phyloP scores from a whole-genome alignment of 2,888 invertebrate species.

The Aleiodes leptofemur region DNA sequence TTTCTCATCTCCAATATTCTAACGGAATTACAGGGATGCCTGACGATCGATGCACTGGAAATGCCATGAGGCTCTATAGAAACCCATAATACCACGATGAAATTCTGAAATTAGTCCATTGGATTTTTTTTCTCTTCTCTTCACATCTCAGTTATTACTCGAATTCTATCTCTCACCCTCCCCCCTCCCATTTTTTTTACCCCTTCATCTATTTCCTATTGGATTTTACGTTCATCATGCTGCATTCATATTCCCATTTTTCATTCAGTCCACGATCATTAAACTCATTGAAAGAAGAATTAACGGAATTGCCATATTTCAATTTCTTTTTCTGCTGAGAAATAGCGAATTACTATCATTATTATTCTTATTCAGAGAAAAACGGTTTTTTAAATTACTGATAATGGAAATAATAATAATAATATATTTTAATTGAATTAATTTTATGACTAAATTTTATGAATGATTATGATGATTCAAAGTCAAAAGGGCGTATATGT shows the following conservation, averaged over 20 bases:
- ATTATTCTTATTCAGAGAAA: too few relatives aligned
- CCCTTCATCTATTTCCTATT: conserved; percentile 5
- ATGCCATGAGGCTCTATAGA: background rate
- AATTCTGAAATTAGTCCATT: conserved; percentile 12
- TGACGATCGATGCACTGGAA: background rate
- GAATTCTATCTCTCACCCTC: background rate
- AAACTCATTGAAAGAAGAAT: too few relatives aligned
- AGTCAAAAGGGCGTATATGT: too few relatives aligned
- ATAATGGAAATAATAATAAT: too few relatives aligned
- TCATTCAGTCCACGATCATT: too few relatives aligned
- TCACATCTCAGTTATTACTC: background rate
- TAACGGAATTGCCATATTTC: too few relatives aligned
- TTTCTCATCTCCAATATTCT: conserved; percentile 25
- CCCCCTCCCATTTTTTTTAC: background rate
- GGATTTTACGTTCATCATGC: conserved; percentile 7
- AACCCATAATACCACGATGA: background rate
- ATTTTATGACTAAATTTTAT: too few relatives aligned
- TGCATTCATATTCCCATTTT: background rate
- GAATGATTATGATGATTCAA: too few relatives aligned
- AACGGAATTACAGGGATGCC: conserved; percentile 20
- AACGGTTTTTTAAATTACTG: too few relatives aligned
- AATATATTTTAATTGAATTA: too few relatives aligned
- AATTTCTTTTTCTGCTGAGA: too few relatives aligned
- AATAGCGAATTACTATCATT: too few relatives aligned
- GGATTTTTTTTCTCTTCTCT: background rate